Percentiles rank a stretch among this genome's conserved stretches.
Conservation (phyloP, 1,140 invertebrate genomes). For the Acromyrmex echinatior region DNA sequence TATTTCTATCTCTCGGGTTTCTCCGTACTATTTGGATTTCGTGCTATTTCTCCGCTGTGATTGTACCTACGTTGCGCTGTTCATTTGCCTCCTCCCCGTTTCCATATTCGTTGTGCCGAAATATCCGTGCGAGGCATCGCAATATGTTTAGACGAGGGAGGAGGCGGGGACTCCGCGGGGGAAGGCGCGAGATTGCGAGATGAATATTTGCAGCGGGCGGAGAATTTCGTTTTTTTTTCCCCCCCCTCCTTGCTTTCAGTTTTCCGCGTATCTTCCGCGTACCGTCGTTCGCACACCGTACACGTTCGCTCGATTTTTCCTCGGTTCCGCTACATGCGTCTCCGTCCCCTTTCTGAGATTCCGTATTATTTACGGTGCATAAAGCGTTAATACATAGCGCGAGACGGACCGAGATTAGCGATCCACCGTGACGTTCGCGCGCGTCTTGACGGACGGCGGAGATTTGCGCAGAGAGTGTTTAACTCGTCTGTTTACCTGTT, state of each 20-base stretch:
- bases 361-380: slow-evolving; percentile 55
- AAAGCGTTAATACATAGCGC: slow-evolving; percentile 52
- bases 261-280: slow-evolving; percentile 33
- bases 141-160: slow-evolving; percentile 53
- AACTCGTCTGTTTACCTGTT: slow-evolving; percentile 45
- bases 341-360: slow-evolving; percentile 41
- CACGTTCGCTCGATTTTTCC: slow-evolving; percentile 38
- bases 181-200: slow-evolving; percentile 62
- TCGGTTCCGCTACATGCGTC: background rate
- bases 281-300: slow-evolving; percentile 15
- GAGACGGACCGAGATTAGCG: slow-evolving; percentile 37
- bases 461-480: slow-evolving; percentile 7
- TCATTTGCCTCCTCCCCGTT: slow-evolving; percentile 67
- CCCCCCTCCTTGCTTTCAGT: slow-evolving; percentile 29
- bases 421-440: background rate
- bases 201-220: slow-evolving; percentile 66
- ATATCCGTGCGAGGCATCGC: slow-evolving; percentile 61
- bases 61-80: slow-evolving; percentile 68
- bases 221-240: slow-evolving; percentile 38
- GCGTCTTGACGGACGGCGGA: slow-evolving; percentile 30
- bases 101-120: slow-evolving; percentile 67
- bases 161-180: background rate
- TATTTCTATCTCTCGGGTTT: slow-evolving; percentile 26
- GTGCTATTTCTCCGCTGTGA: slow-evolving; percentile 63
- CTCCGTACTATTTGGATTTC: slow-evolving; percentile 58